Percentiles rank a stretch among this genome's conserved stretches.
These are phyloP conservation scores for Sciaenops ocellatus DNA, from an alignment of 2,797 vertebrate genomes.

Conservation along the genomic window DNA sequence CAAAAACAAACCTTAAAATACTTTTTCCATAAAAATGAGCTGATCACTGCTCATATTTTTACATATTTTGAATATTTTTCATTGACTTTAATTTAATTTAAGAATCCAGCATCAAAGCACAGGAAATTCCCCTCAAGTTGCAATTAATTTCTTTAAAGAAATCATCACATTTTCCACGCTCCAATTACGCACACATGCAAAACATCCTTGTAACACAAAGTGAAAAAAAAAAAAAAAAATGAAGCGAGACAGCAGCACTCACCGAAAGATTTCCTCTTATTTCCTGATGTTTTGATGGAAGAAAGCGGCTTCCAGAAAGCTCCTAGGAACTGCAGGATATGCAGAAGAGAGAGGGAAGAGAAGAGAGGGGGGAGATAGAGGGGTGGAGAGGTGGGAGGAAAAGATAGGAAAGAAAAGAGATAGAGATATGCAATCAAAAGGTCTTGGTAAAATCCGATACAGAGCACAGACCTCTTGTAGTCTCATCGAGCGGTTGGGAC, in stretches of 20 bases:
- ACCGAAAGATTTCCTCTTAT: slow-evolving; percentile 83
- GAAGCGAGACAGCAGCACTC: slow-evolving; percentile 67
- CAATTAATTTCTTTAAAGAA: neutral
- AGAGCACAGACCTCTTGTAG: slow-evolving; percentile 69
- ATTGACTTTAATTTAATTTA: neutral
- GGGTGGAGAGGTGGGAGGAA: neutral
- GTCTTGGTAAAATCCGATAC: slow-evolving; percentile 75
- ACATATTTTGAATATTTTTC: neutral
- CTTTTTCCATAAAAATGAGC: too few species aligned
- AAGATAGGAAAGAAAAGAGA: slow-evolving; percentile 29
- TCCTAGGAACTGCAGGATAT: slow-evolving; percentile 76
- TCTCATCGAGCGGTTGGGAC: slow-evolving; percentile 69
- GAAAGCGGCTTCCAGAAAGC: slow-evolving; percentile 74
- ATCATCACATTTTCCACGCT: neutral
- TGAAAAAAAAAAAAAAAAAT: neutral
- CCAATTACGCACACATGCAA: neutral
- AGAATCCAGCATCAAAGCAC: neutral
- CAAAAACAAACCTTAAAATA: neutral
- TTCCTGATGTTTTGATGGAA: slow-evolving; percentile 74
- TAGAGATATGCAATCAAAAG: slow-evolving; percentile 76
- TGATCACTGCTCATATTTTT: too few species aligned
- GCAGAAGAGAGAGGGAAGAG: neutral
- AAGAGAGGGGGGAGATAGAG: slow-evolving; percentile 17
- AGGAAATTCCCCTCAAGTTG: neutral
- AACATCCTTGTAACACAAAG: neutral